These are phyloP conservation scores for Hydrotaea diabolus DNA, from an alignment of 2,888 invertebrate species.

Conservation along the genomic window DNA sequence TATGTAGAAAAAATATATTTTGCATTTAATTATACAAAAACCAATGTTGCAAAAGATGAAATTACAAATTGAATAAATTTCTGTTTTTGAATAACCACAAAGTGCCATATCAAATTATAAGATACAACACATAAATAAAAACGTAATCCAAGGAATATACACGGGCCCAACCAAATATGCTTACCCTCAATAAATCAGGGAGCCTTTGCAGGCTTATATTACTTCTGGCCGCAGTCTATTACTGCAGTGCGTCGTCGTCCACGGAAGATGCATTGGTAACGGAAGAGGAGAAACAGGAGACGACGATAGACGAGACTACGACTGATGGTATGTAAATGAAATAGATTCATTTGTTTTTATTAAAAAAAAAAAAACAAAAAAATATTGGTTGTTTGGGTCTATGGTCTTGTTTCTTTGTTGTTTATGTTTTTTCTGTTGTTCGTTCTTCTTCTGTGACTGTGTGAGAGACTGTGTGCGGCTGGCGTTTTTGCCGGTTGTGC, in stretches of 20 bases:
- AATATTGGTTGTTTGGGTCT: conserved; percentile 12
- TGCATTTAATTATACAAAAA: neutral
- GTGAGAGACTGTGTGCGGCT: neutral
- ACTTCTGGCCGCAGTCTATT: neutral
- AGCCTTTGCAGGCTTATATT: neutral
- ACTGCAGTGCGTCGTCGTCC: neutral
- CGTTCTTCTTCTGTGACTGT: neutral
- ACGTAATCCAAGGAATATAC: neutral
- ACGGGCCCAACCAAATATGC: neutral
- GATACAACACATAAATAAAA: neutral
- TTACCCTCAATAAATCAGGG: neutral
- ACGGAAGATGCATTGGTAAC: conserved; percentile 42
- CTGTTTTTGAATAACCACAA: neutral
- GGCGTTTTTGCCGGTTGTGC: neutral
- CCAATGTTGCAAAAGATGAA: neutral
- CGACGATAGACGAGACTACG: conserved; percentile 22
- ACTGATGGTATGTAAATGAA: conserved; percentile 53
- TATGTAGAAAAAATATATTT: too few species aligned
- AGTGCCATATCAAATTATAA: neutral
- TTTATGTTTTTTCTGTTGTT: neutral
- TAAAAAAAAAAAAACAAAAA: too few species aligned
- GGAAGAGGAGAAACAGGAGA: conserved; percentile 23
- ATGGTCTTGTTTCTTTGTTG: neutral
- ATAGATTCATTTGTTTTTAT: conserved; percentile 9
- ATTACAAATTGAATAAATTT: neutral